Conservation (phyloP, 2,888 invertebrate genomes). For the Andrena trimmerana region DNA sequence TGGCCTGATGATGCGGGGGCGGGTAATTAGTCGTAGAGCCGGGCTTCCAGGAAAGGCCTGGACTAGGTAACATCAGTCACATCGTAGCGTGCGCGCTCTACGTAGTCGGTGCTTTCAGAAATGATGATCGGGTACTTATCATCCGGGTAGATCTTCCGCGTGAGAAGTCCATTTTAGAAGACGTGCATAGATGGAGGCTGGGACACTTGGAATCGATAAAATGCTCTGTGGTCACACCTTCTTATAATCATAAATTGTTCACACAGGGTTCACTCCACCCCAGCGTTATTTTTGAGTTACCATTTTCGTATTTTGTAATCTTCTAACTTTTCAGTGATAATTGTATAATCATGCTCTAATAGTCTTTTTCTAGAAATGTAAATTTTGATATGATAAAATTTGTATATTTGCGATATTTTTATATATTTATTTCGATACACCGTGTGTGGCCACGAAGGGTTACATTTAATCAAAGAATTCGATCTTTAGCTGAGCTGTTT, state of each 20-base stretch:
- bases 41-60: background rate
- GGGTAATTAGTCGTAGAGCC: background rate
- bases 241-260: too few relatives aligned
- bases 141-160: constrained; percentile 16
- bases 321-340: too few relatives aligned
- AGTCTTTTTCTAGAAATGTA: too few relatives aligned
- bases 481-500: constrained; percentile 36
- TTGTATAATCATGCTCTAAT: too few relatives aligned
- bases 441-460: constrained; percentile 14
- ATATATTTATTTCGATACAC: too few relatives aligned
- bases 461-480: constrained; percentile 58
- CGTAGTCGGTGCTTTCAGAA: background rate
- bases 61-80: constrained; percentile 11
- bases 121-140: constrained; percentile 30
- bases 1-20: constrained; percentile 4
- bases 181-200: background rate
- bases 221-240: background rate
- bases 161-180: background rate
- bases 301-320: too few relatives aligned
- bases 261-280: too few relatives aligned
- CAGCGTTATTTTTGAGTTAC: too few relatives aligned
- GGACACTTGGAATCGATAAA: constrained; percentile 34
- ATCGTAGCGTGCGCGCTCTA: background rate
- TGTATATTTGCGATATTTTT: too few relatives aligned
- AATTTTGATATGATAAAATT: too few relatives aligned